Percentiles rank a stretch among this genome's conserved stretches.
Conservation (phyloP, 2,113 vertebrate species). For the Panurus biarmicus region DNA sequence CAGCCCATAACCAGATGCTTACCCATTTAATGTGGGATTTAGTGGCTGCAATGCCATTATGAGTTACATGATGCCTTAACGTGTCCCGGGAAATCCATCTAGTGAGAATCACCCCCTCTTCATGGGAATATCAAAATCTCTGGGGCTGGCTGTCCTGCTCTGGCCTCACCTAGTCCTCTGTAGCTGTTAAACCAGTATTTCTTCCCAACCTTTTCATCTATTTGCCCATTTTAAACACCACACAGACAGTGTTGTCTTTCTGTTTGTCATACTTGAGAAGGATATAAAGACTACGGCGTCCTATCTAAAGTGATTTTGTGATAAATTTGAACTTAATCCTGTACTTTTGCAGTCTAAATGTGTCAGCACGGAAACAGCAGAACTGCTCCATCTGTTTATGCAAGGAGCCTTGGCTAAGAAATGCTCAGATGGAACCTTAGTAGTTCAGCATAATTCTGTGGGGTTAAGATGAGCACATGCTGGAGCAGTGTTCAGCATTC, state of each 20-base stretch:
- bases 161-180: neutral
- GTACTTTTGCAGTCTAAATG: slow-evolving; percentile 9
- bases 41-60: neutral
- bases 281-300: neutral
- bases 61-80: neutral
- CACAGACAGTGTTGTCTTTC: neutral
- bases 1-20: neutral
- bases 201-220: neutral
- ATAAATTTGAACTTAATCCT: slow-evolving; percentile 47
- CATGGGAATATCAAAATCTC: neutral
- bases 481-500: neutral
- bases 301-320: neutral
- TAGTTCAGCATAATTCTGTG: neutral
- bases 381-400: slow-evolving; percentile 26
- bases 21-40: neutral
- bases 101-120: neutral
- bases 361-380: neutral
- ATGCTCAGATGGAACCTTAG: neutral
- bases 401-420: slow-evolving; percentile 24
- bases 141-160: neutral
- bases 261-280: neutral
- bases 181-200: neutral
- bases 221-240: neutral
- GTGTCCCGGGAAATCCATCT: neutral
- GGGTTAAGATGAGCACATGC: neutral